These are phyloP conservation scores for Brachylomia viminalis DNA, from an alignment of 2,888 invertebrate species.

Conservation along the genomic window DNA sequence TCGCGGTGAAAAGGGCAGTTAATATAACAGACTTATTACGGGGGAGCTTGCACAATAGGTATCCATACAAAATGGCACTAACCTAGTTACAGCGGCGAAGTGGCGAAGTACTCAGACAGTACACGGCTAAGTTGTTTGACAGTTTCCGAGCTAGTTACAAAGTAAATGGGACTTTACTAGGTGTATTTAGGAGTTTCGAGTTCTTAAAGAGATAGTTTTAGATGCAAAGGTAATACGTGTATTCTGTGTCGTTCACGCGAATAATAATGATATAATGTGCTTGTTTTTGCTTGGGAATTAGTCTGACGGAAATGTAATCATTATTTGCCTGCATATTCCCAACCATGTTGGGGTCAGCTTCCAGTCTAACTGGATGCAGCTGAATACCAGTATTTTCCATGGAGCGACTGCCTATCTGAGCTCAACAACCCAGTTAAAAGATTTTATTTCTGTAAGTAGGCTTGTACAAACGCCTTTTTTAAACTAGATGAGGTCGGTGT, in stretches of 20 bases:
- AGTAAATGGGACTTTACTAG: constrained; percentile 23
- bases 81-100: constrained; percentile 37
- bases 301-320: neutral
- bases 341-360: neutral
- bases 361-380: neutral
- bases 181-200: constrained; percentile 23
- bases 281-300: neutral
- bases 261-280: neutral
- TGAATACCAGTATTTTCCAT: neutral
- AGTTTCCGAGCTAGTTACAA: constrained; percentile 43
- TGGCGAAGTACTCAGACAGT: constrained; percentile 1
- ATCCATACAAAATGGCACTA: constrained; percentile 49
- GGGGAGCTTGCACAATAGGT: constrained; percentile 45
- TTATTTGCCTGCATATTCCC: neutral
- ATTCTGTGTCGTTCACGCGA: neutral
- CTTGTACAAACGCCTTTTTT: too few relatives aligned
- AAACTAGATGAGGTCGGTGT: too few relatives aligned
- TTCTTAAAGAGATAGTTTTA: constrained; percentile 16
- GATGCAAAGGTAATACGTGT: neutral
- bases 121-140: constrained; percentile 33
- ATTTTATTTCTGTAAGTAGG: too few relatives aligned
- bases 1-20: constrained; percentile 22
- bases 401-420: neutral
- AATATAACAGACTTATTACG: constrained; percentile 47
- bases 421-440: neutral